Base-by-base conservation (phyloP, 2,113 vertebrate genomes). In the Brachypodius melanocephalos region DNA sequence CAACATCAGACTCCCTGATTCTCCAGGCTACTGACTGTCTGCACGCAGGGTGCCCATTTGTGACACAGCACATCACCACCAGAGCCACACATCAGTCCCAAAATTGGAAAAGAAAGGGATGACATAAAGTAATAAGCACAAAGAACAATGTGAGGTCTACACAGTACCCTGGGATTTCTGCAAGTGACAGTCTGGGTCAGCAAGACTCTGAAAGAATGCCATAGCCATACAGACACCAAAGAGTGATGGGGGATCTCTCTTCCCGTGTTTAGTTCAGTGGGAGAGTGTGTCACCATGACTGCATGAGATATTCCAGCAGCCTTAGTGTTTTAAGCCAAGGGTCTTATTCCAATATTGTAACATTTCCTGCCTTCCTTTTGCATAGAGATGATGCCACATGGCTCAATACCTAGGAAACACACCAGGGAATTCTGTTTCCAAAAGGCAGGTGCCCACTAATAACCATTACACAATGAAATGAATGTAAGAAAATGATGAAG, bases 41-140 rank as follows among this genome's bases (percentile, higher is more conserved):
- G 59, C 28, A 32, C 4, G 4, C 42, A 67, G 28, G 19, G 15
- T 92, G 72, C 59, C 94, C 87, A 75, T 95, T 68, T 87, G 75
- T 52, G 89, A 91, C 90, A 92, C 4, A 3, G 54, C 49, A 73
- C 82, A 85, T 94, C 94, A 61, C 54, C 32, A 48, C 58, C 40
- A 76, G 52, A 76, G 45, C 45, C 85, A 79, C 19, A 18, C 20
- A 65, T 87, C 89, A 95, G 88, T 32, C 32, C 61, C 68, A 54
- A 51, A 93, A 95, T 19, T 81, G 80, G 65, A 95, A 90, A 81
- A 79, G 88, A 90, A 94, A 86, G 88, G 76, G 29, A 45, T 2
- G n/a, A 95, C 92, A 84, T 32, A 90, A 93, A 93, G 83, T n/a
- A 77, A 95, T 69, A 84, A 81, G 36, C 65, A 75, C 32, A 48